Conservation (phyloP, 2,797 vertebrate genomes). For the Chiropotes sagulatus region DNA sequence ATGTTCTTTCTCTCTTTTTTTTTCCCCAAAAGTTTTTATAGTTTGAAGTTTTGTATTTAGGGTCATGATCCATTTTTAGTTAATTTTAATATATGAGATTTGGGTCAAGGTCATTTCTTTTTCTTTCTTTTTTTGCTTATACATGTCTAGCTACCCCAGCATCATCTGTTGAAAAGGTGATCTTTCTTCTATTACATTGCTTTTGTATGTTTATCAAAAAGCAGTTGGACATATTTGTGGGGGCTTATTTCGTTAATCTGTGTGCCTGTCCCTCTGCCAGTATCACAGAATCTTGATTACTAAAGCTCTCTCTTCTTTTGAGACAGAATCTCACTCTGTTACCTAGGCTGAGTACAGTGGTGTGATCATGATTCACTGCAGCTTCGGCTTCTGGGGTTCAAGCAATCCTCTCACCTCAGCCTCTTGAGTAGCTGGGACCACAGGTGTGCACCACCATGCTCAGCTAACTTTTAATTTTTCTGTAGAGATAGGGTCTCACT, state of each 20-base stretch:
- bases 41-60: conserved; percentile 38
- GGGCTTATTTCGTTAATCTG: background rate
- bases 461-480: background rate
- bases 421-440: background rate
- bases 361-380: background rate
- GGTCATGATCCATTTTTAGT: background rate
- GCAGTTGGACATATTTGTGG: background rate
- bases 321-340: background rate
- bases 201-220: background rate
- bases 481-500: background rate
- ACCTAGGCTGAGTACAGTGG: background rate
- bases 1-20: background rate
- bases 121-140: background rate
- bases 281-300: background rate
- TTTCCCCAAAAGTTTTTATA: background rate
- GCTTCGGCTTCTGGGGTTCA: background rate
- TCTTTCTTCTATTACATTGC: background rate
- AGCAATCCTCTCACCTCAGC: background rate
- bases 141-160: background rate
- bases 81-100: background rate
- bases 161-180: background rate
- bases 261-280: background rate
- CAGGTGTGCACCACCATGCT: background rate
- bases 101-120: background rate
- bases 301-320: background rate